Base-by-base conservation (phyloP, 2,113 vertebrate species). In the Illadopsis cleaveri region DNA sequence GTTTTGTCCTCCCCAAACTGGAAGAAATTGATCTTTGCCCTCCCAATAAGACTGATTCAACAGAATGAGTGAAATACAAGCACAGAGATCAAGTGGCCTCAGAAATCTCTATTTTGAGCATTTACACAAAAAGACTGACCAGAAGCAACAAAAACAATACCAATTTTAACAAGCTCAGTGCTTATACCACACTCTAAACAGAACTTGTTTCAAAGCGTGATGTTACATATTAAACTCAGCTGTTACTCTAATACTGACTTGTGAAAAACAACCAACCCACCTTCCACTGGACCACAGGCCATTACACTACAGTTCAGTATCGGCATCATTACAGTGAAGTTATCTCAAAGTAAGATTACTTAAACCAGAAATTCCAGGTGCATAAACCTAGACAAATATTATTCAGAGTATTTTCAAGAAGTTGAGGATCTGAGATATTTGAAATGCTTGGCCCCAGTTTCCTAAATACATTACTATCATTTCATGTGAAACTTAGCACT, bases 21-120 rank as follows among this genome's bases (percentile, higher is more conserved):
- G 35, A 95, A 92, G 38, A 90, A 93, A 75, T 18, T 82, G 56
- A 94, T 92, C 77, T 94, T 82, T 92, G 35, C 64, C n/a, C 77
- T 78, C 69, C 54, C 62, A 70, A 60, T 51, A 81, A 72, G 40
- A 69, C 80, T 94, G 89, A 95, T 51, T 92, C 64, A 86, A 89
- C 80, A 94, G 69, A 83, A 79, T 75, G 77, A 82, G 25, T 23
- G 44, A n/a, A 92, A 91, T 83, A 84, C 31, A 94, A 83, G 64
- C 44, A 75, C 60, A 92, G 51, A 82, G 51, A 82, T 75, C 56
- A 86, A 91, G 44, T 28, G 53, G 61, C 48, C 70, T 50, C 72
- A 79, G 81, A 94, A 82, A 93, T 54, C 40, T 65, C 44, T 58
- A 6, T 44, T 93, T 37, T 58, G 37, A 93, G 57, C 37, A 48